phyloP scores from a whole-genome alignment of 2,888 invertebrate species.

The Hyposoter didymator region DNA sequence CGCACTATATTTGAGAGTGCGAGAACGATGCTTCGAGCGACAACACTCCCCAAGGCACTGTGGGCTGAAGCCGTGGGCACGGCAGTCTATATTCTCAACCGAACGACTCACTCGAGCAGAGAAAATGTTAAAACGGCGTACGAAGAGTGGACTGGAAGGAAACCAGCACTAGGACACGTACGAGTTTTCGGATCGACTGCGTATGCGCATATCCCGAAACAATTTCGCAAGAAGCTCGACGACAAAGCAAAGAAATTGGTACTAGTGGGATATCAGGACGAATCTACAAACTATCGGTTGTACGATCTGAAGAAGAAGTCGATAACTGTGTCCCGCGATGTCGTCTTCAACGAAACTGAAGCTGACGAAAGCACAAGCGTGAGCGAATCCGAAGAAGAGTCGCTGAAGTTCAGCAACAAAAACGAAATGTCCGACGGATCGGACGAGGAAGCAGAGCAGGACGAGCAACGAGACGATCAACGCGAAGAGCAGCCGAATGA shows the following conservation, averaged over 20 bases:
- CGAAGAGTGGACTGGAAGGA: conserved; percentile 70
- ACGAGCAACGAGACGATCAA: conserved; percentile 6
- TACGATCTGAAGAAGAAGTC: conserved; percentile 39
- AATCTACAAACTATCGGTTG: conserved; percentile 60
- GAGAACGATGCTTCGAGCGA: conserved; percentile 71
- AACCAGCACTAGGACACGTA: conserved; percentile 66
- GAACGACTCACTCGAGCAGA: conserved; percentile 30
- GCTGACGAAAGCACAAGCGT: background rate
- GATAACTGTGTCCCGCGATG: conserved; percentile 52
- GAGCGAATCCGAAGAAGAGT: background rate
- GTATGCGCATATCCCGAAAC: conserved; percentile 66
- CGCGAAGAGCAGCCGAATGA: background rate
- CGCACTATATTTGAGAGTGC: conserved; percentile 74
- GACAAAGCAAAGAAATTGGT: conserved; percentile 68
- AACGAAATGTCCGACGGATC: conserved; percentile 1
- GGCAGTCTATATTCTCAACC: conserved; percentile 64
- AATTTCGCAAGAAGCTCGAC: conserved; percentile 69
- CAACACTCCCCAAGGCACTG: conserved; percentile 55
- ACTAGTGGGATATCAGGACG: conserved; percentile 60
- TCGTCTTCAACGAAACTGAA: conserved; percentile 29
- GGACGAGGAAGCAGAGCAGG: conserved; percentile 1
- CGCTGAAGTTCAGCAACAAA: background rate
- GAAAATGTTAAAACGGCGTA: conserved; percentile 60
- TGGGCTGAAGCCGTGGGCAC: conserved; percentile 74
- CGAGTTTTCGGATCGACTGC: conserved; percentile 67